A percentile compares a stretch with the other conserved stretches of the same genome.
Evolutionary conservation across 2,797 vertebrate genomes (phyloP).

Genomic region (Notolepis coatsorum): DNA sequence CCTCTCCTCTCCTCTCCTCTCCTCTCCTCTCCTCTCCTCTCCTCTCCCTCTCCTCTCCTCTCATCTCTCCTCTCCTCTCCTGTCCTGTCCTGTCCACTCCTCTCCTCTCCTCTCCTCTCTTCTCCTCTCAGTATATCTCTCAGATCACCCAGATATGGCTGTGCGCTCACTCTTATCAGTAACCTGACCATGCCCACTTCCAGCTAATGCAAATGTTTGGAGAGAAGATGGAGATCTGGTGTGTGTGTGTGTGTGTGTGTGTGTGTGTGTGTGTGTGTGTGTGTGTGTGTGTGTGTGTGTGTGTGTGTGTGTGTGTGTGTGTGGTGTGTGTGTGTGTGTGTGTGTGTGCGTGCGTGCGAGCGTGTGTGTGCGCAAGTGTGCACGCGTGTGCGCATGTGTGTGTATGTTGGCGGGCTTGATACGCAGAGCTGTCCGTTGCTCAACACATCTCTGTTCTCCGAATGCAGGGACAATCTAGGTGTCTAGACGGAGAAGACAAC

Average conservation of each 20-base stretch:
- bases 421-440: constrained; percentile 34
- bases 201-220: constrained; percentile 47
- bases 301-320: neutral
- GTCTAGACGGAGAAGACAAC: constrained; percentile 25
- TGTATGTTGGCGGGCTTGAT: neutral
- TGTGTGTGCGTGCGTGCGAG: neutral
- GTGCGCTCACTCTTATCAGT: constrained; percentile 73
- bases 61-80: neutral
- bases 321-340: constrained; percentile 1
- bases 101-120: neutral
- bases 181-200: constrained; percentile 67
- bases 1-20: too few species aligned
- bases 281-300: constrained; percentile 7
- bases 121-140: constrained; percentile 61
- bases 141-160: constrained; percentile 68
- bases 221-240: constrained; percentile 32
- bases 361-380: constrained; percentile 5
- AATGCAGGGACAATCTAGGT: constrained; percentile 34
- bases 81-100: too few species aligned
- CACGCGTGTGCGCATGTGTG: neutral
- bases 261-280: constrained; percentile 2
- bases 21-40: too few species aligned
- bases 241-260: constrained; percentile 9
- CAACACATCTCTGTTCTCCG: constrained; percentile 34
- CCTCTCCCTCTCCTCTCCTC: neutral